Conservation (phyloP, 30 jellyfish, hydroid and myxozoan species). For the Aurelia coerulea region DNA sequence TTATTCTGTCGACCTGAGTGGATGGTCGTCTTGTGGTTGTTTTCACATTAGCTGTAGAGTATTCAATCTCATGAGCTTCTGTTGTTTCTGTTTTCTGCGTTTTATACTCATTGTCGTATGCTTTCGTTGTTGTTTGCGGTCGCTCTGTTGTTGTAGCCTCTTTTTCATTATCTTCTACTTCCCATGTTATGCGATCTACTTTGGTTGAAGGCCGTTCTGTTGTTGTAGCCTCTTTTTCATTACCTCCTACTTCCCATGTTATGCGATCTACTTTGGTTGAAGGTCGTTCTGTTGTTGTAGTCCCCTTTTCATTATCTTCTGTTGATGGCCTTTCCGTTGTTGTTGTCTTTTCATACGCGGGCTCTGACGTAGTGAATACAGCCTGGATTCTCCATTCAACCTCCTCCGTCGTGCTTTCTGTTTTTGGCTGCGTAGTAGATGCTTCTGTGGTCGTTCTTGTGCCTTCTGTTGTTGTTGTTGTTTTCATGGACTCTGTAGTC, state of each 20-base stretch:
- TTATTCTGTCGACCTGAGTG: not conserved
- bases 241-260: not conserved
- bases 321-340: not conserved
- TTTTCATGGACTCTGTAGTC: not conserved
- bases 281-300: slow-evolving; percentile 19
- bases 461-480: not conserved
- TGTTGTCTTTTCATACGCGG: slow-evolving; percentile 14
- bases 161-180: not conserved
- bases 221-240: slow-evolving; percentile 28
- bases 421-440: slow-evolving; percentile 22
- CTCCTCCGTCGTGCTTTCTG: slow-evolving; percentile 58
- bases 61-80: slow-evolving; percentile 1
- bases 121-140: slow-evolving; percentile 9
- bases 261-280: slow-evolving; percentile 30
- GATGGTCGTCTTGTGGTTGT: slow-evolving; percentile 4
- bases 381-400: slow-evolving; percentile 41
- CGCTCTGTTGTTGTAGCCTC: slow-evolving; percentile 22
- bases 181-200: not conserved
- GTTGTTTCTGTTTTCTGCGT: slow-evolving; percentile 1
- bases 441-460: slow-evolving; percentile 14
- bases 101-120: not conserved
- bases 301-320: not conserved
- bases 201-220: slow-evolving; percentile 18
- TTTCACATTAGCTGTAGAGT: not conserved
- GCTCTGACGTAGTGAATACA: slow-evolving; percentile 35